Conservation (phyloP, 2,888 invertebrate species). For the Dolichopus griseipennis region DNA sequence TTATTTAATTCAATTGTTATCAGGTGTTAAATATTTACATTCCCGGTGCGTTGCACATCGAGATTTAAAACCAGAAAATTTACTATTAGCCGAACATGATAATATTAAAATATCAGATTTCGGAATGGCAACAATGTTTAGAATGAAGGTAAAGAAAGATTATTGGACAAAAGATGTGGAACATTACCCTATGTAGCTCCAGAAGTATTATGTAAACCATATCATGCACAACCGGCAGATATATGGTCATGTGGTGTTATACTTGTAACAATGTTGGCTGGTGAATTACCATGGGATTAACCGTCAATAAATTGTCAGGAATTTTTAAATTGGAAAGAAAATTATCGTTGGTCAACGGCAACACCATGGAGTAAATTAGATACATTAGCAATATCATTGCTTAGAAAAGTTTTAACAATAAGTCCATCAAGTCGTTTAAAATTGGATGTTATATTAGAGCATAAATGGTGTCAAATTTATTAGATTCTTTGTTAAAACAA, state of each 20-base stretch:
- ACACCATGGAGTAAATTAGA: slow-evolving; percentile 77
- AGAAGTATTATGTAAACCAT: slow-evolving; percentile 67
- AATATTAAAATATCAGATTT: slow-evolving; percentile 94
- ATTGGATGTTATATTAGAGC: slow-evolving; percentile 59
- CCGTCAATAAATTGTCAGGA: slow-evolving; percentile 61
- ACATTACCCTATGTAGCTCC: slow-evolving; percentile 94
- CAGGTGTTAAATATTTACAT: slow-evolving; percentile 84
- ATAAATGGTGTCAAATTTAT: slow-evolving; percentile 61
- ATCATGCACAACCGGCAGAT: slow-evolving; percentile 86
- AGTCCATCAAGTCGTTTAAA: slow-evolving; percentile 57
- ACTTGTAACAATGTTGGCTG: slow-evolving; percentile 84
- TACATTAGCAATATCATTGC: slow-evolving; percentile 62
- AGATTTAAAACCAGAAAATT: slow-evolving; percentile 95
- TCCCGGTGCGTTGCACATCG: slow-evolving; percentile 82
- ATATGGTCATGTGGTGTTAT: slow-evolving; percentile 96
- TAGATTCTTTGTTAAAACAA: slow-evolving; percentile 74
- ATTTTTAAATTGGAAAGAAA: slow-evolving; percentile 65
- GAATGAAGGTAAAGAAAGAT: slow-evolving; percentile 62
- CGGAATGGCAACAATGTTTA: slow-evolving; percentile 88
- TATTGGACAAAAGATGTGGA: slow-evolving; percentile 75
- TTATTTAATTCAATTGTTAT: slow-evolving; percentile 79
- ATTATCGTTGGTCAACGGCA: slow-evolving; percentile 52
- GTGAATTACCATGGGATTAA: slow-evolving; percentile 94
- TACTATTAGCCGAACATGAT: slow-evolving; percentile 75
- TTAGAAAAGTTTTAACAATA: slow-evolving; percentile 65